Evolutionary conservation across 2,888 invertebrate genomes (phyloP).

Genomic region (Nymphalis c-album): DNA sequence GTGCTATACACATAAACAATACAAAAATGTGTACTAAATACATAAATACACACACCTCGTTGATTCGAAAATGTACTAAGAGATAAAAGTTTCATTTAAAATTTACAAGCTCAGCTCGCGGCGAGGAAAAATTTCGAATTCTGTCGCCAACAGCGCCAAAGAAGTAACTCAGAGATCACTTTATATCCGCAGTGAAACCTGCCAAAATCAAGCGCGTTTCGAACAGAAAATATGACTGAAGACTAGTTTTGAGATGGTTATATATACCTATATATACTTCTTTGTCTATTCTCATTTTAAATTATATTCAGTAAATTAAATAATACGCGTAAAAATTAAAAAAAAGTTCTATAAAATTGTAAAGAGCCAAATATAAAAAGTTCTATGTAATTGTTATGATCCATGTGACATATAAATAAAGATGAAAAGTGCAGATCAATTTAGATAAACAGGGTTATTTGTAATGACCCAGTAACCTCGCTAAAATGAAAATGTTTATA

Average conservation of each 20-base stretch:
- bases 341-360: too few relatives aligned
- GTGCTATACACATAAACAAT: too few relatives aligned
- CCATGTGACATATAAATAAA: too few relatives aligned
- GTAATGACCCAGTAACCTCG: too few relatives aligned
- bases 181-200: slow-evolving; percentile 27
- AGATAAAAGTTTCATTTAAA: slow-evolving; percentile 41
- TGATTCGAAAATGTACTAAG: slow-evolving; percentile 22
- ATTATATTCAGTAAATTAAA: too few relatives aligned
- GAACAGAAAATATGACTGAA: slow-evolving; percentile 1
- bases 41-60: background rate
- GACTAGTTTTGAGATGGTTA: background rate
- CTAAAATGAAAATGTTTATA: too few relatives aligned
- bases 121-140: slow-evolving; percentile 37
- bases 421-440: too few relatives aligned
- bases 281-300: background rate
- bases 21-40: slow-evolving; percentile 2
- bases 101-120: slow-evolving; percentile 34
- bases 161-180: slow-evolving; percentile 36
- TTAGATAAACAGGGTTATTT: too few relatives aligned
- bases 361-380: too few relatives aligned
- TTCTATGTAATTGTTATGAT: too few relatives aligned
- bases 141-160: slow-evolving; percentile 38
- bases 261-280: background rate
- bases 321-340: too few relatives aligned
- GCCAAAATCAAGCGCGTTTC: slow-evolving; percentile 20